A percentile compares a stretch with the other conserved stretches of the same genome.
These are phyloP conservation scores for Xyrichtys novacula DNA, from an alignment of 2,797 vertebrate species.

Conservation along the genomic window DNA sequence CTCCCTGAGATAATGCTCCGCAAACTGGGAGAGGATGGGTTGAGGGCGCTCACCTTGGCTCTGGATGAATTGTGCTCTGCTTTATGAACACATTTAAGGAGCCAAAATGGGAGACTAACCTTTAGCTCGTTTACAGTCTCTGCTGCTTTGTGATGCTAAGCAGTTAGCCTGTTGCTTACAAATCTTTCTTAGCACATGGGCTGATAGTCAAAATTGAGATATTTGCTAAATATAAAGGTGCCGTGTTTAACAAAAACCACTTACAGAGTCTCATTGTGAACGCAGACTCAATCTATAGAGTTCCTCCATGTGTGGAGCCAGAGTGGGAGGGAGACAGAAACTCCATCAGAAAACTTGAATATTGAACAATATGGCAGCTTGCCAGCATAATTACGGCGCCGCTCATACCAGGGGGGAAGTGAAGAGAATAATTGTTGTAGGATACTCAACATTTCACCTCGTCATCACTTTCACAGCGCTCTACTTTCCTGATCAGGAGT, in stretches of 20 bases:
- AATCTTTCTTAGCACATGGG: slow-evolving; percentile 7
- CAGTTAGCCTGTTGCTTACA: slow-evolving; percentile 53
- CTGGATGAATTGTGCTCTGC: slow-evolving; percentile 43
- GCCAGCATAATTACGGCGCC: slow-evolving; percentile 72
- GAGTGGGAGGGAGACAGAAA: slow-evolving; percentile 42
- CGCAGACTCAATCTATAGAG: slow-evolving; percentile 37
- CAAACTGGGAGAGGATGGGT: slow-evolving; percentile 46
- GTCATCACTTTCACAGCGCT: slow-evolving; percentile 57
- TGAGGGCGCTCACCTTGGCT: slow-evolving; percentile 60
- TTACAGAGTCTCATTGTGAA: slow-evolving; percentile 62
- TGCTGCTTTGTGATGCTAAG: slow-evolving; percentile 51
- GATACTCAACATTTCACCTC: slow-evolving; percentile 72
- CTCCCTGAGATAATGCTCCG: slow-evolving; percentile 67
- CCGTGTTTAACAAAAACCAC: slow-evolving; percentile 55
- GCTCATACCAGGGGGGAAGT: slow-evolving; percentile 51
- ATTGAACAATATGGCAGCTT: slow-evolving; percentile 64
- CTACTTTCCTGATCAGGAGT: slow-evolving; percentile 38
- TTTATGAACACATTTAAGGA: slow-evolving; percentile 24
- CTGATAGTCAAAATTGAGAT: slow-evolving; percentile 60
- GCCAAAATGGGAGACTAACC: slow-evolving; percentile 42
- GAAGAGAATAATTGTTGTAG: slow-evolving; percentile 65
- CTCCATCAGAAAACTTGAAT: slow-evolving; percentile 58
- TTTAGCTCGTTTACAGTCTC: slow-evolving; percentile 29
- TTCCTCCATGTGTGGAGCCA: slow-evolving; percentile 22
- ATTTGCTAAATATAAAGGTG: slow-evolving; percentile 49